These are phyloP conservation scores for Sogatella furcifera DNA, from an alignment of 1,140 invertebrate species.

Conservation along the genomic window DNA sequence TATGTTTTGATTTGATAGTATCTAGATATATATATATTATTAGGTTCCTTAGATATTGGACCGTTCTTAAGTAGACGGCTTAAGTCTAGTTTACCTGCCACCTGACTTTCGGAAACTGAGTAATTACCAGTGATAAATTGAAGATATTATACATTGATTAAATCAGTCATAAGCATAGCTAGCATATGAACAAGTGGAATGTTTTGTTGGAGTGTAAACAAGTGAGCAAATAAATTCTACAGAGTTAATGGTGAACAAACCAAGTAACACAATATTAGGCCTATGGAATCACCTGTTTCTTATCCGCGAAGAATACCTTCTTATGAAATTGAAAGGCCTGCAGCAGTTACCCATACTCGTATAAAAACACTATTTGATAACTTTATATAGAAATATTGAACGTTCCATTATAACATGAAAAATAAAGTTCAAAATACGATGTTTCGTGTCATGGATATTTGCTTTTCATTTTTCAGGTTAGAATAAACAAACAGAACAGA, in stretches of 20 bases:
- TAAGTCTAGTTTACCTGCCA: no score
- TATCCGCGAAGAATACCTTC: constrained; percentile 12
- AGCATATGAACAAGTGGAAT: no score
- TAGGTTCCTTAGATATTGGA: no score
- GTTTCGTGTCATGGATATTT: not conserved
- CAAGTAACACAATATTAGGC: not conserved
- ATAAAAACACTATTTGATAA: not conserved
- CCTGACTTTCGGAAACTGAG: no score
- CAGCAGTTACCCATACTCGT: not conserved
- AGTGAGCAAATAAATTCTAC: not conserved
- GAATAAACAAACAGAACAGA: not conserved
- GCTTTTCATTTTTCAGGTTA: not conserved
- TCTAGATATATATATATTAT: no score
- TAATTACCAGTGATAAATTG: no score
- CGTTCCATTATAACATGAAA: not conserved
- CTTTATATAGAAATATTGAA: not conserved
- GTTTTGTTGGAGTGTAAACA: no score
- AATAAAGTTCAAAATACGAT: not conserved
- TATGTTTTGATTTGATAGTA: no score
- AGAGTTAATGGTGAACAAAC: no score
- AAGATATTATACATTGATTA: no score
- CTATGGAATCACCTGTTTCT: not conserved
- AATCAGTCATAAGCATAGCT: no score
- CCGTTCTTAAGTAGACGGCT: no score
- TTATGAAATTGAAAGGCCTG: not conserved